Conservation (phyloP, 1,140 invertebrate species). For the Whitmania pigra region DNA sequence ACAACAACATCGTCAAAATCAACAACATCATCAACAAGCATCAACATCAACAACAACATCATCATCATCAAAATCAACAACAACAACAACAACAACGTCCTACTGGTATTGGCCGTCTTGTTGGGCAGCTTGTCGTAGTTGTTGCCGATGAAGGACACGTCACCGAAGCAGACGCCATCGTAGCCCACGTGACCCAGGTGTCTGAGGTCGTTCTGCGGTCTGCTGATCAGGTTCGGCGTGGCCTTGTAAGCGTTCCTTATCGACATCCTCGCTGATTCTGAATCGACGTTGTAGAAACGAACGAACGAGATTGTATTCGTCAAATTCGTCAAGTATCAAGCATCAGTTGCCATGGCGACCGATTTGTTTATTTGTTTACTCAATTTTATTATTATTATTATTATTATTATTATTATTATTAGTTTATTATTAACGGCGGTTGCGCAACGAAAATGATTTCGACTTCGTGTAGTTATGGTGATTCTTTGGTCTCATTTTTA, state of each 20-base stretch:
- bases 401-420: too few relatives aligned
- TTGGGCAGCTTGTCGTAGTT: constrained; percentile 44
- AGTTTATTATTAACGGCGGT: too few relatives aligned
- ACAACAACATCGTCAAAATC: too few relatives aligned
- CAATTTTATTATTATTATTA: neutral
- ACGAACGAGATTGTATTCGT: too few relatives aligned
- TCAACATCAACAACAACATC: neutral
- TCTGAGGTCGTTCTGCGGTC: constrained; percentile 87
- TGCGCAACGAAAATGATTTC: too few relatives aligned
- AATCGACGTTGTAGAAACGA: neutral
- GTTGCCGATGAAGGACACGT: constrained; percentile 59
- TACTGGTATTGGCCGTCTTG: constrained; percentile 25
- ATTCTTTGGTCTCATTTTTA: neutral
- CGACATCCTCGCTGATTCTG: constrained; percentile 35
- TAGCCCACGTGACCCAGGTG: constrained; percentile 92
- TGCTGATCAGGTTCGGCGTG: constrained; percentile 76
- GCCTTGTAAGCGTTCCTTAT: constrained; percentile 27
- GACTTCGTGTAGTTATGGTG: too few relatives aligned
- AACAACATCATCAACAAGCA: too few relatives aligned
- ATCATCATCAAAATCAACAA: neutral
- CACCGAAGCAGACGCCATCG: constrained; percentile 90
- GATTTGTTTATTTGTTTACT: too few relatives aligned
- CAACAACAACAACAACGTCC: constrained; percentile 10
- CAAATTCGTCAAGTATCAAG: too few relatives aligned
- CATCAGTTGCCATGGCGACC: neutral